phyloP scores from a whole-genome alignment of 23 tunicate species.

The Halocynthia roretzi region DNA sequence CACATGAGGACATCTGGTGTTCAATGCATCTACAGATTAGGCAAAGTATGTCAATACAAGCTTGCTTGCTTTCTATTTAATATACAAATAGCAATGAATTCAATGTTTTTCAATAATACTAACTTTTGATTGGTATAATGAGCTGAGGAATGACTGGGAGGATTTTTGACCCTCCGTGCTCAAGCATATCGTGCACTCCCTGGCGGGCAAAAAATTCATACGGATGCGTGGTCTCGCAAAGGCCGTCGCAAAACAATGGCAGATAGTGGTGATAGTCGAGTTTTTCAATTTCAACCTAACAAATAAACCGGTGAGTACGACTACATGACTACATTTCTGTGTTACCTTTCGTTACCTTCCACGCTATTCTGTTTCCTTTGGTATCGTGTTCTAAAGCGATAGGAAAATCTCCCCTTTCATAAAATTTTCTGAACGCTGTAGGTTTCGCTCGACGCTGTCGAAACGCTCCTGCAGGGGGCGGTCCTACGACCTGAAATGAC shows the following conservation, averaged over 20 bases:
- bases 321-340: background rate
- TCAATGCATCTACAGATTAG: constrained; percentile 66
- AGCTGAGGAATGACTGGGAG: constrained; percentile 99
- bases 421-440: constrained; percentile 96
- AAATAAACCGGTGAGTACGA: background rate
- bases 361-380: constrained; percentile 99
- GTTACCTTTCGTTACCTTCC: constrained; percentile 58
- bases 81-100: background rate
- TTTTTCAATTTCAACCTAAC: constrained; percentile 97
- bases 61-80: background rate
- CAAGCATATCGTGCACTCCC: constrained; percentile 99
- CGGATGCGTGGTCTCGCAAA: constrained; percentile 95
- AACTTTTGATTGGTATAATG: constrained; percentile 98
- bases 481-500: constrained; percentile 58
- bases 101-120: constrained; percentile 8
- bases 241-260: constrained; percentile 94
- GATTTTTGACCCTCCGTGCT: constrained; percentile 98
- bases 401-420: constrained; percentile 99
- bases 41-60: background rate
- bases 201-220: constrained; percentile 99
- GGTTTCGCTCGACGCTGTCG: constrained; percentile 71
- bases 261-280: constrained; percentile 99
- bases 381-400: constrained; percentile 99
- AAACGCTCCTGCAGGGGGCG: constrained; percentile 94
- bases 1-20: constrained; percentile 72